A percentile compares a stretch with the other conserved stretches of the same genome.
Conservation (phyloP, 2,797 vertebrate genomes). For the Bothrops alternatus region DNA sequence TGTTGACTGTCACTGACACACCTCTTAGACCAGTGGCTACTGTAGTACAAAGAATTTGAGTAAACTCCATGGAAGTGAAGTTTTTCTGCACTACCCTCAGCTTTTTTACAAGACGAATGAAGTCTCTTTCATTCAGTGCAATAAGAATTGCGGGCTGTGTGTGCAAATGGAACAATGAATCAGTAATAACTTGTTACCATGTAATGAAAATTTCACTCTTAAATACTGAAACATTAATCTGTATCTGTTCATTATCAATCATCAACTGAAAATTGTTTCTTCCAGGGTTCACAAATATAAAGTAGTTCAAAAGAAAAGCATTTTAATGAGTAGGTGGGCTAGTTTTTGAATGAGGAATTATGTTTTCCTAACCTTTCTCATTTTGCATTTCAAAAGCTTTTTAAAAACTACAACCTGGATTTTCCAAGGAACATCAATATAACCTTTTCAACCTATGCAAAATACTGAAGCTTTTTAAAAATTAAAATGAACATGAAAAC, state of each 20-base stretch:
- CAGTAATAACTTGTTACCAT: background rate
- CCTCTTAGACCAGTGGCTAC: background rate
- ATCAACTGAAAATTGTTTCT: background rate
- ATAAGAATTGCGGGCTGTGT: background rate
- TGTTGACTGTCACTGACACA: background rate
- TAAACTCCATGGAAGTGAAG: background rate
- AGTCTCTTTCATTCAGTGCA: background rate
- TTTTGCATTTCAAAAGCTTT: background rate
- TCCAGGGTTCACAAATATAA: background rate
- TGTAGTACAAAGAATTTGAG: background rate
- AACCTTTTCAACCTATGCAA: background rate
- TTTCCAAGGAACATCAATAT: background rate
- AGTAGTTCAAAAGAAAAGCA: background rate
- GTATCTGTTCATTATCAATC: background rate
- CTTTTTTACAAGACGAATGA: background rate
- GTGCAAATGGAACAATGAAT: background rate
- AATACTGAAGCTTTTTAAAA: background rate
- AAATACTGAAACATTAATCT: background rate
- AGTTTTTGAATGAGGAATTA: background rate
- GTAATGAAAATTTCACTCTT: background rate
- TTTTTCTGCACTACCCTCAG: background rate
- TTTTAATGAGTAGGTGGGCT: background rate
- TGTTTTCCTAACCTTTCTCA: background rate
- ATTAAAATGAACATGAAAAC: background rate
- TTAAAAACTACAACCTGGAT: background rate